Evolutionary conservation across 1,140 invertebrate genomes (phyloP).

Genomic region (Chrysomallon squamiferum): DNA sequence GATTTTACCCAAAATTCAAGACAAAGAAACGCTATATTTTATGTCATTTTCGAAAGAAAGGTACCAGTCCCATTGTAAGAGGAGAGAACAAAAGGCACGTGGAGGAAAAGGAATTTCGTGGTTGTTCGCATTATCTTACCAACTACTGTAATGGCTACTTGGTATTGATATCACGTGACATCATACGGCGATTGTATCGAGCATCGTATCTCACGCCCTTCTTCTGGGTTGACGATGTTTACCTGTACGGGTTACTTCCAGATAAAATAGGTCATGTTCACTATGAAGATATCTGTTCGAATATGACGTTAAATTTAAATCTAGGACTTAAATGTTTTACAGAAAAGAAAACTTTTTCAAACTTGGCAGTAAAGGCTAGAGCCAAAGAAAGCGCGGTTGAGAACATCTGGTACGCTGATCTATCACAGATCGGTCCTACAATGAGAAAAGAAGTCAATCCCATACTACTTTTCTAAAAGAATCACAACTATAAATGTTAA

Average conservation of each 20-base stretch:
- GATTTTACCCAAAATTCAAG: slow-evolving; percentile 7
- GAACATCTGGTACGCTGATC: slow-evolving; percentile 12
- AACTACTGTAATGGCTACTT: slow-evolving; percentile 63
- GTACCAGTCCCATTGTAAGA: background rate
- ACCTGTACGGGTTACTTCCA: slow-evolving; percentile 59
- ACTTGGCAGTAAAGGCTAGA: slow-evolving; percentile 16
- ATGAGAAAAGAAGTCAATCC: background rate
- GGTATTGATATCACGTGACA: slow-evolving; percentile 57
- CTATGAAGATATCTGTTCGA: slow-evolving; percentile 19
- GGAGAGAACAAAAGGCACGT: slow-evolving; percentile 12
- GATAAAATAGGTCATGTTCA: slow-evolving; percentile 25
- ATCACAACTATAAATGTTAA: too few relatives aligned
- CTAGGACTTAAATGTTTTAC: slow-evolving; percentile 25
- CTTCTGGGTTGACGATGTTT: slow-evolving; percentile 64
- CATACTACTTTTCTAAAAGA: too few relatives aligned
- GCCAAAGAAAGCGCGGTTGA: background rate
- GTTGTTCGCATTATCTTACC: slow-evolving; percentile 29
- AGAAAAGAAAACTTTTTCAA: slow-evolving; percentile 7
- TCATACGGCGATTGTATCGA: slow-evolving; percentile 54
- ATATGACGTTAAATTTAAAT: slow-evolving; percentile 26
- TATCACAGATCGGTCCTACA: background rate
- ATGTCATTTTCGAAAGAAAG: background rate
- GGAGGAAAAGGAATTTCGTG: slow-evolving; percentile 29
- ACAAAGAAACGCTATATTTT: background rate
- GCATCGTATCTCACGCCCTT: slow-evolving; percentile 46